Base-by-base conservation (phyloP, 2,113 vertebrate genomes). In the Delphinus delphis region DNA sequence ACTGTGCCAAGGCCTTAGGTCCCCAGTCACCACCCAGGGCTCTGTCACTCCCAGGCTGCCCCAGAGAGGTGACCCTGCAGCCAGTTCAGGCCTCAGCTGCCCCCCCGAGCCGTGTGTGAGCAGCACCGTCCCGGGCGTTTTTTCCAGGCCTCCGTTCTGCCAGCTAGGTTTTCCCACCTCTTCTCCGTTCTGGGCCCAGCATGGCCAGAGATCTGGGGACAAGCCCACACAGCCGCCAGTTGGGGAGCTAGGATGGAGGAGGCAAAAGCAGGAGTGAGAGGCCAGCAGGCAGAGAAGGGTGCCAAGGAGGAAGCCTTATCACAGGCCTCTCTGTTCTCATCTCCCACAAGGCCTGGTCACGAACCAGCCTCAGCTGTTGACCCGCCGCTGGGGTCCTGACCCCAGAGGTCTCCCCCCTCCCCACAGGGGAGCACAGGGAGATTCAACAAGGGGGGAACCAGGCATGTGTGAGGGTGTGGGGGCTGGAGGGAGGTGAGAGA, bases 291-390 rank as follows among this genome's bases (percentile, higher is more conserved):
- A 15, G 58, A 21, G 67, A 47, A 36, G 95, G 79, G 82, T 20
- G 21, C 82, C 77, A 28, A 70, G 94, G 82, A 62, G 73, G 88
- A 55, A 84, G 85, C 71, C 67, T 67, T 63, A 82, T 95, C 92
- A 97, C 89, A 93, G 70, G 65, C 95, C 21, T 31, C 95, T 96
- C 93, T 97, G 96, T 98, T 97, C 97, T 97, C 86, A 21, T 79
- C 93, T 93, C 96, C 97, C 96, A 97, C 91, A n/a, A 77, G 77
- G 60, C 79, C 82, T 67, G 53, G 81, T 53, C 88, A 36, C 0
- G 11, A 89, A 84, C n/a, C 84, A 63, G 90, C 84, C 92, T 90
- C 73, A 85, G 94, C 95, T 63, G 25, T 44, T 91, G 93, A 41
- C 92, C 88, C 62, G 44, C 50, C 21, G 0, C 85, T 20, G 77